These are phyloP conservation scores for Typhlomys cinereus DNA, from an alignment of 2,113 vertebrate genomes.

Conservation along the genomic window DNA sequence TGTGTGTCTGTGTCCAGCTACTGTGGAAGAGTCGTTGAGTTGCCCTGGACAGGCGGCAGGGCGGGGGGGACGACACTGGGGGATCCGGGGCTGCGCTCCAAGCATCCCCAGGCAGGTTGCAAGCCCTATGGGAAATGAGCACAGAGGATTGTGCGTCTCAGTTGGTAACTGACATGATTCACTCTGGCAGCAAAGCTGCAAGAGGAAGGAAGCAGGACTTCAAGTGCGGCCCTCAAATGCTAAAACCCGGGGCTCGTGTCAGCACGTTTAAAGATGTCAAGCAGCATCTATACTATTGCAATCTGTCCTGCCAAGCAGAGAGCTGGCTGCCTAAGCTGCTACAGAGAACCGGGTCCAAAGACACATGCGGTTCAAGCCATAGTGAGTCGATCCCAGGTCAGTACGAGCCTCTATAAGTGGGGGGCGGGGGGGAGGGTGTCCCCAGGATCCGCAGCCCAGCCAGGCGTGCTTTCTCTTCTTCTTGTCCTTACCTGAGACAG, in stretches of 20 bases:
- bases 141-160: background rate
- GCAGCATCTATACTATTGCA: background rate
- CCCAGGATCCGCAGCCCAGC: background rate
- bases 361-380: too few species aligned
- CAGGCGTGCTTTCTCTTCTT: background rate
- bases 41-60: too few species aligned
- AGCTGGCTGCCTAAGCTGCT: conserved; percentile 12
- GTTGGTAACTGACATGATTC: background rate
- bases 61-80: too few species aligned
- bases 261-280: conserved; percentile 40
- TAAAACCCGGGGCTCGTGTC: background rate
- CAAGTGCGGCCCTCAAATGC: background rate
- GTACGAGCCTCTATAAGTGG: too few species aligned
- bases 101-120: background rate
- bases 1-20: too few species aligned
- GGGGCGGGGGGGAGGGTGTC: background rate
- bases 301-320: too few species aligned
- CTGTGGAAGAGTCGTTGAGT: too few species aligned
- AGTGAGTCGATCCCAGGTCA: too few species aligned
- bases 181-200: background rate
- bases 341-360: background rate
- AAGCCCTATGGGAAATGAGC: background rate
- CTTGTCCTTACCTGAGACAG: background rate
- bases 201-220: background rate
- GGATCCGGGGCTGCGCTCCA: too few species aligned